Percentiles rank a stretch among this genome's conserved stretches.
Evolutionary conservation across 2,797 vertebrate genomes (phyloP).

Genomic region (Uromys caudimaculatus): DNA sequence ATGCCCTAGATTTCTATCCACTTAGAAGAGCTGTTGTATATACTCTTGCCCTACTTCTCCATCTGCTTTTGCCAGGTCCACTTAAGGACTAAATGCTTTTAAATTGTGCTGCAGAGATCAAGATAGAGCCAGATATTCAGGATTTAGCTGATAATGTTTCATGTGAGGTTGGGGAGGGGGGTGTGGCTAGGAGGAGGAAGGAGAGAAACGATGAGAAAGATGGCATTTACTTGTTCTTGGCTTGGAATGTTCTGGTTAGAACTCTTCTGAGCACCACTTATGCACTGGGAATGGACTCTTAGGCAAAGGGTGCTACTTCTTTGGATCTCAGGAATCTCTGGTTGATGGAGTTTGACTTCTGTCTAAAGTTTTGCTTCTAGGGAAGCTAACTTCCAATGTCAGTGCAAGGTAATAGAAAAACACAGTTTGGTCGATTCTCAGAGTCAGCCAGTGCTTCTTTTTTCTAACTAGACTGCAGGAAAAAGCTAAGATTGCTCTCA

Average conservation of each 20-base stretch:
- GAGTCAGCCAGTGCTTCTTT: background rate
- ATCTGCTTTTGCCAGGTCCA: slow-evolving; percentile 30
- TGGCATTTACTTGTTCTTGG: background rate
- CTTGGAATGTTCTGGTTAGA: slow-evolving; percentile 21
- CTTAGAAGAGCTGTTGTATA: background rate
- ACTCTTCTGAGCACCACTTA: slow-evolving; percentile 39
- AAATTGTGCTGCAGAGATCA: background rate
- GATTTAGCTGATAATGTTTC: slow-evolving; percentile 5
- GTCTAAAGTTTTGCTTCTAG: slow-evolving; percentile 64
- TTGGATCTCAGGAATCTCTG: slow-evolving; percentile 63
- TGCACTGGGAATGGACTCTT: background rate
- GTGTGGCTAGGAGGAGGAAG: background rate
- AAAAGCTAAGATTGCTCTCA: slow-evolving; percentile 21
- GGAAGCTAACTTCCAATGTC: background rate
- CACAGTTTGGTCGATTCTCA: slow-evolving; percentile 55
- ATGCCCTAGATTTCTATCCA: background rate
- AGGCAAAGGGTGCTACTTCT: slow-evolving; percentile 46
- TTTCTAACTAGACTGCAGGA: background rate
- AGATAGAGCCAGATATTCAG: background rate
- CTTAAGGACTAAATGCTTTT: background rate
- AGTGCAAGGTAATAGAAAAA: slow-evolving; percentile 64
- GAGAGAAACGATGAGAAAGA: slow-evolving; percentile 17
- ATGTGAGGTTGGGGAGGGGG: background rate
- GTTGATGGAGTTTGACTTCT: slow-evolving; percentile 31
- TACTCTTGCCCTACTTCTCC: background rate